Base-by-base conservation (phyloP, 2,113 vertebrate genomes). In the Petrocephalus microphthalmus region DNA sequence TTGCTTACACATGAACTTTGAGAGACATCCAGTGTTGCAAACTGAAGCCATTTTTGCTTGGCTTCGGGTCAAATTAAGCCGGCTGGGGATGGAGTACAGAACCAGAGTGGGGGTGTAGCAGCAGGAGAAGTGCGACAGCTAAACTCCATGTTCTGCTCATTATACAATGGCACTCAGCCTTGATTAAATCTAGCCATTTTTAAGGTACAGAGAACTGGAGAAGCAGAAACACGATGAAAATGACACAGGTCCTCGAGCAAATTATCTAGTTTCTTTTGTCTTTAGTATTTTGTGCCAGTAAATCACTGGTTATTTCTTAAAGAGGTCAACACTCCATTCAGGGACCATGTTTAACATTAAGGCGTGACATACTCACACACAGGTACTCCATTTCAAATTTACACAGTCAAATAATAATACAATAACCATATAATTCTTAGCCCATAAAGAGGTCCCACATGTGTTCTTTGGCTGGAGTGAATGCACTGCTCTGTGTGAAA, bases 1-100 rank as follows among this genome's bases (percentile, higher is more conserved):
- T 78, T 78, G 71, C 71, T 78, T 42, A 78, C 71, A 78, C 71
- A 78, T 78, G 71, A 78, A 78, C 13, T 37, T 78, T 78, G 71
- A 37, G 71, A 78, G 71, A 78, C 71, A 78, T 42, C 33, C 71
- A 78, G 71, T 78, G 71, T 33, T 78, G 71, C 71, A 78, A 78
- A 42, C 71, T 19, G 33, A 42, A 37, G 71, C 71, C 71, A 78
- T 78, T 78, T 74, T 42, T 78, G 71, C 33, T 42, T 78, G 71
- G 71, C 71, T 78, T 42, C 6, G 6, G 71, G 29, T 78, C 33
- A 78, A n/a, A 78, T 29, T 37, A 78, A 78, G 17, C 29, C 29
- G 71, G 15, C 33, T 33, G 71, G 71, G 71, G 33, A n/a, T 67
- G n/a, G 60, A 29, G 60, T 7, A 29, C 67, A 74, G 29, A 74